Evolutionary conservation across 2,113 vertebrate species (phyloP), one percentile per base, ranked within the genome.

Genomic region (Catharus bicknelli): DNA sequence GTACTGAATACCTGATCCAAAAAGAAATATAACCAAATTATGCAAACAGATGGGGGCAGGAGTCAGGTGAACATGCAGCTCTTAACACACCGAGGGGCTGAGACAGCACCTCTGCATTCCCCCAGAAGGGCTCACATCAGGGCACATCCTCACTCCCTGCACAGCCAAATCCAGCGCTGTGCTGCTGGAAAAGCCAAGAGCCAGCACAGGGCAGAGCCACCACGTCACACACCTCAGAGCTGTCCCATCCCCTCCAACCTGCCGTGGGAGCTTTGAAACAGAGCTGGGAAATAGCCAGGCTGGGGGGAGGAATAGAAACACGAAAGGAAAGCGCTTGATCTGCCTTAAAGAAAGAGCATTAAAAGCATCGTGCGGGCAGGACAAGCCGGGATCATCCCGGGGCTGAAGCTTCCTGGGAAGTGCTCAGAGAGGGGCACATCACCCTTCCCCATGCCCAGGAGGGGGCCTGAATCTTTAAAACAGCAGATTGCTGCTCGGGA

Each of bases 1-100:
- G 93, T 40, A 93, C 91, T 59, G 91, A 96, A 95, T 42, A 95
- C 94, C 94, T 95, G 95, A 95, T 95, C 94, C 95, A 70, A 93
- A 97, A 73, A 92, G 85, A 95, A 94, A 93, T 90, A 94, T 15
- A 94, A 86, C 40, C 91, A 95, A 96, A 92, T 95, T 86, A 90
- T 77, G 93, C 90, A 85, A 91, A 88, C 51, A n/a, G 82, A 77
- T 5, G 73, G 89, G 90, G 83, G 69, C 59, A 84, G 79, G 89
- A 88, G 81, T 47, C 76, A 48, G 95, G 94, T 92, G 93, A 90
- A 92, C 92, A 91, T 62, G 95, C 95, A 94, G 94, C 87, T 86
- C 57, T 36, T 20, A 50, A 81, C 70, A 43, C 70, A 87, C 9
- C 81, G 50, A 89, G 0, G 16, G 94, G 93, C 38, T 64, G 48